Evolutionary conservation across 2,113 vertebrate genomes (phyloP), one percentile per base, ranked within the genome.

Genomic region (Bufo gargarizans): DNA sequence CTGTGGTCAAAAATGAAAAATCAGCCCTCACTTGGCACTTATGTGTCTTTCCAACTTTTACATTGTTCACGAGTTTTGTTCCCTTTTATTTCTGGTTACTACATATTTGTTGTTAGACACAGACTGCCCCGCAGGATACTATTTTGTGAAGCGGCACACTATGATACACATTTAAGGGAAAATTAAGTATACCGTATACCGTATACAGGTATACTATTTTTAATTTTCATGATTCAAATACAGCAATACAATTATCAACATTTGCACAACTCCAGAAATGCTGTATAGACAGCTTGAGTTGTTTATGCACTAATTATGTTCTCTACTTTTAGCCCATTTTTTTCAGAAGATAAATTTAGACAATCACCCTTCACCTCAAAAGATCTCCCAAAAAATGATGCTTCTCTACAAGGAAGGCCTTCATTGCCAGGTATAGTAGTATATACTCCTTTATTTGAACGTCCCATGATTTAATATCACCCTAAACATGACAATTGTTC

Each of bases 281-380:
- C 67, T 33, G 9, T 22, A 67, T 4, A 13, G 12, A 33, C 33
- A 22, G 1, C 33, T 22, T 55, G 2, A 33, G 12, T 43, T 80
- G 6, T 80, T 58, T 83, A 14, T 50, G 59, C 10, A 77, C 3
- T 86, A 17, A 79, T 61, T 86, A 91, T 88, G 59, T 91, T 90
- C 90, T 77, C 91, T 86, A 89, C 47, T 92, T 91, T 33, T 93
- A 99, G 97, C 95, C 96, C 98, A 84, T 99, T 97, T 94, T 96
- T 99, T 95, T 94, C 95, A 91, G 98, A 99, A 92, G 98, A 99
- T 90, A 95, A 96, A 80, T 99, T 98, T 96, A 97, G 98, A 99
- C 98, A 99, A 99, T 99, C 98, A 95, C 97, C 97, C 20, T 98
- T 98, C 94, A 97, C 96, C 95, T 96, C 97, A 92, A 99, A 98